Evolutionary conservation across 2,888 invertebrate species (phyloP), one percentile per base, ranked within the genome.

Genomic region (Lysandra coridon): DNA sequence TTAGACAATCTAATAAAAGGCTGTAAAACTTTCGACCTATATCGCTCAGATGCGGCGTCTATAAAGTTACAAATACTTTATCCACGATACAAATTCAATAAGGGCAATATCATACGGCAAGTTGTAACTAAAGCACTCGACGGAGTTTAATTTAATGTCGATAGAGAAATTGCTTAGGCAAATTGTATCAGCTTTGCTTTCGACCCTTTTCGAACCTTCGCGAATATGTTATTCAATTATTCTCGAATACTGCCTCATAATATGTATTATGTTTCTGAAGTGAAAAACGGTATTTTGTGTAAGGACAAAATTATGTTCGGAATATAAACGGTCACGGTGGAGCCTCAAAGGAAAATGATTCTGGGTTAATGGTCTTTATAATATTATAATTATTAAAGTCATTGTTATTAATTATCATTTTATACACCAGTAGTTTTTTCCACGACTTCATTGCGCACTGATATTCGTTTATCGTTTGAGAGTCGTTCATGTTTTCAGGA

Each of bases 131-230:
- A 76, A 76, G 53, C 76, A 76, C 76, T 76, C 76, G 76, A 53
- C 30, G 23, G 74, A 57, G 30, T 76, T 76, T 76, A 76, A 76
- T 76, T 53, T 76, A 76, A 76, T 76, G 57, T 76, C 76, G 53
- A 76, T 76, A 76, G 76, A 49, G 53, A 76, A 76, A 76, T 76
- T 57, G 76, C 49, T 76, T 76, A 76, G 76, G 76, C 76, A 76
- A 76, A 76, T 76, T 76, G 76, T 76, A 76, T 76, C 76, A 76
- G 76, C 76, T 76, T 76, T 76, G 76, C 76, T 76, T 76, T 53
- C 33, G 76, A 76, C 76, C 76, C 76, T 76, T 76, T 57, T 76
- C 23, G 76, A 76, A 76, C 53, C 76, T 76, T 53, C 76, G 33
- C 33, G 76, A 76, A 53, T 76, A 76, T 49, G 76, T 76, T 76